Evolutionary conservation across 2,113 vertebrate species (phyloP), one percentile per base, ranked within the genome.

Genomic region (Rhynchomys soricoides): DNA sequence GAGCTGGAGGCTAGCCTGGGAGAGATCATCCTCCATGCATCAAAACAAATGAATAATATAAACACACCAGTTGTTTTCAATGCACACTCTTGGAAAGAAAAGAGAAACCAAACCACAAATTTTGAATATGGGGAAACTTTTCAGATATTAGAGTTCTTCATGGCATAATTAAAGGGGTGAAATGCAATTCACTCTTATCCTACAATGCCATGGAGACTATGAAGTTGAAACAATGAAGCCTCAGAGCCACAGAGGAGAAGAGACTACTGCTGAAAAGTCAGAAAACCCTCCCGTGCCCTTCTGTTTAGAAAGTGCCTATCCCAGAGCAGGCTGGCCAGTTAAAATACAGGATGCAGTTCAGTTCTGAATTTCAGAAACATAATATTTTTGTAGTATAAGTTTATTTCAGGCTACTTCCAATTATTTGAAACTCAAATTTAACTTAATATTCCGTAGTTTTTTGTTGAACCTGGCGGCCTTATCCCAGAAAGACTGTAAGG

Each of bases 341-440:
- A 96, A 96, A 95, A 96, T n/a, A 94, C 1, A 96, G 62, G 37
- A 89, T 34, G 29, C 7, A 1, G 9, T 48, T 78, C 81, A 43
- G 55, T 48, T 95, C 59, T 24, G 31, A 93, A 81, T 88, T 93
- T 95, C 37, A 85, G 50, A 86, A 81, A 92, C 62, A 93, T 13
- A 95, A 87, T 95, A 37, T 94, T 86, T 93, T 91, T 86, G 71
- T 17, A 82, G 52, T 55, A 4, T 73, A 55, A 86, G 8, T 64
- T 74, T 89, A 21, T 75, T 26, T 34, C 68, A 75, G 86, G 68
- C 59, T 94, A 91, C 94, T 64, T 79, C 43, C 83, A 71, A 40
- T 78, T 88, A 90, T 91, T 70, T 95, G 89, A 96, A 94, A 96
- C 87, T 96, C 78, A 89, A 91, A 79, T 95, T 78, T 83, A 91